Evolutionary conservation across 2,888 invertebrate species (phyloP), one percentile per base, ranked within the genome.

Genomic region (Actias luna): DNA sequence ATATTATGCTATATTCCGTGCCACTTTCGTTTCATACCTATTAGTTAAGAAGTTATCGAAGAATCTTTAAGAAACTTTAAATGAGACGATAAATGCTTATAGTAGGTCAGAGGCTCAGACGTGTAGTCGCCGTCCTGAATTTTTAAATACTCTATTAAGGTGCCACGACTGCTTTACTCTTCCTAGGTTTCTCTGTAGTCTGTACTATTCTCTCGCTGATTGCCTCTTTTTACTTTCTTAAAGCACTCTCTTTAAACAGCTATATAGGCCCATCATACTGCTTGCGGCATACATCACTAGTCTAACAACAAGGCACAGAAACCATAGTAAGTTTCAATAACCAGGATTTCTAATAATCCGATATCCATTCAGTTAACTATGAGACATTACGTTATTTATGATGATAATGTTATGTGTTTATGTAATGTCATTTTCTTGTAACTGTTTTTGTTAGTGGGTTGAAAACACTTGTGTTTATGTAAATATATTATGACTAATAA

Each of bases 221-320:
- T 91, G 89, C 89, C 79, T 84, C 91, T 89, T 89, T 90, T 84
- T 85, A 91, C 85, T 84, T 87, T 87, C 85, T 84, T 82, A 82
- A 78, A 80, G 73, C 75, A 70, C 77, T 83, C 83, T 83, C 82
- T 77, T 81, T 76, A 72, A 71, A 73, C 72, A n/a, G 73, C 76
- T 80, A 71, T 81, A 78, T 84, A 78, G 81, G 77, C 78, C 75
- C 65, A 69, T 68, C 67, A 68, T 63, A 72, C 65, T 64, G 80
- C 84, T 82, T 72, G 75, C 75, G 78, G 80, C 79, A 67, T 64
- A 70, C 65, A 69, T 50, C 55, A n/a, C 29, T 74, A 69, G 66
- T 64, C 72, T 75, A 68, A 63, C 67, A 8, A 55, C 31, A 16
- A 52, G 31, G 46, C 10, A 55, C 25, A 55, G 29, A 29, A 16